These are phyloP conservation scores for Isichthys henryi DNA, from an alignment of 2,113 vertebrate species.

Conservation along the genomic window DNA sequence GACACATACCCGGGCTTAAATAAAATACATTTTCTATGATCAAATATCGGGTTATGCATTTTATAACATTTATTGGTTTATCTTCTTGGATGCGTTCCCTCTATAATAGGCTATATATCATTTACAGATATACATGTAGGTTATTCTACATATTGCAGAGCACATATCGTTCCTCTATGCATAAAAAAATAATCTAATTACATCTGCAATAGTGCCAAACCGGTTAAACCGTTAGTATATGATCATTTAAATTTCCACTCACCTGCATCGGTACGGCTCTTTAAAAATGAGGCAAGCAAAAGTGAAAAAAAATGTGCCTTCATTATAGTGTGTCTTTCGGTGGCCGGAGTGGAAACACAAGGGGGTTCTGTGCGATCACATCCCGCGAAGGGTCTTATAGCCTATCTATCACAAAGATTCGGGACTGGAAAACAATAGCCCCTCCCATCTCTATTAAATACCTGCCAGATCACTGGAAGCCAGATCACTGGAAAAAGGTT, in stretches of 20 bases:
- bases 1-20: background rate
- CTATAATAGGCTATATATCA: background rate
- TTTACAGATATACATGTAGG: background rate
- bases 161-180: background rate
- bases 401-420: constrained; percentile 50
- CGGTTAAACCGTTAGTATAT: background rate
- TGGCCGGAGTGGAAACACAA: constrained; percentile 24
- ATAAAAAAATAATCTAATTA: background rate
- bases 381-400: constrained; percentile 54
- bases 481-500: background rate
- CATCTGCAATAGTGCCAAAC: background rate
- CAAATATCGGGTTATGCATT: background rate
- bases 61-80: background rate
- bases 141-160: background rate
- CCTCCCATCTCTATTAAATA: constrained; percentile 52
- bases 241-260: constrained; percentile 31
- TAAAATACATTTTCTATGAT: background rate
- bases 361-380: constrained; percentile 42
- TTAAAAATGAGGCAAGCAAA: constrained; percentile 43
- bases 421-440: constrained; percentile 42
- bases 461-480: background rate
- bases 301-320: constrained; percentile 36
- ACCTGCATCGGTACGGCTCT: constrained; percentile 41
- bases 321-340: constrained; percentile 47
- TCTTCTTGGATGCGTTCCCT: background rate